Evolutionary conservation across 64 coral and sea anemone species (phyloP), one percentile per base, ranked within the genome.

Genomic region (Pachyseris speciosa): DNA sequence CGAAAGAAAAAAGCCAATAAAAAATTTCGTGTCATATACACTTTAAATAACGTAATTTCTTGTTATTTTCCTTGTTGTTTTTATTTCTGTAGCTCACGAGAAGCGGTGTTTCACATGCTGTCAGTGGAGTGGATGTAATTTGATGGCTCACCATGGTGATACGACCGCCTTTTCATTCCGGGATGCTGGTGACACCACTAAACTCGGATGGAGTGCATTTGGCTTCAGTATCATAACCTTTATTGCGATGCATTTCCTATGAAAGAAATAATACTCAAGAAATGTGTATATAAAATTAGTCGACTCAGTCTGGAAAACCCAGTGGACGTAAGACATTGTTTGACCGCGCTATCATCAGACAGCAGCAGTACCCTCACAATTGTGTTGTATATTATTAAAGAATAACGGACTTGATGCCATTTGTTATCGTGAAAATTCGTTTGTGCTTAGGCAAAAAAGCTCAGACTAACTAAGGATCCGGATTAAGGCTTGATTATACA

Each of bases 31-130:
- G 52, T 63, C 33, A 33, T 44, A 20, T 33, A 29, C 5, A 42
- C 49, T 58, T 4, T 29, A 44, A 9, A 45, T 25, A 25, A n/a
- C 22, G 30, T 32, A 12, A 66, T 7, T 28, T 38, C 12, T 28
- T 57, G 59, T 31, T 12, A 63, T n/a, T 63, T 2, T 25, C 59
- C 27, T 42, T n/a, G 25, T 37, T 44, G 27, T 22, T 75, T 25
- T n/a, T 22, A 84, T 45, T 79, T 11, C 47, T 25, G 16, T n/a
- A 96, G 95, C 84, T 59, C 83, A 87, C 40, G 90, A 92, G 30
- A 96, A 96, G 48, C 84, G 64, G 3, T 96, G 95, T 70, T 96
- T 96, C 33, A 96, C 95, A 6, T 96, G 95, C 33, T 96, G 95
- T 63, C 95, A 96, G 28, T 96, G 95, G 95, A 93, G 51, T 33